A percentile compares a stretch with the other conserved stretches of the same genome.
Conservation (phyloP, 1,140 invertebrate species). For the Drosophila bifasciata region DNA sequence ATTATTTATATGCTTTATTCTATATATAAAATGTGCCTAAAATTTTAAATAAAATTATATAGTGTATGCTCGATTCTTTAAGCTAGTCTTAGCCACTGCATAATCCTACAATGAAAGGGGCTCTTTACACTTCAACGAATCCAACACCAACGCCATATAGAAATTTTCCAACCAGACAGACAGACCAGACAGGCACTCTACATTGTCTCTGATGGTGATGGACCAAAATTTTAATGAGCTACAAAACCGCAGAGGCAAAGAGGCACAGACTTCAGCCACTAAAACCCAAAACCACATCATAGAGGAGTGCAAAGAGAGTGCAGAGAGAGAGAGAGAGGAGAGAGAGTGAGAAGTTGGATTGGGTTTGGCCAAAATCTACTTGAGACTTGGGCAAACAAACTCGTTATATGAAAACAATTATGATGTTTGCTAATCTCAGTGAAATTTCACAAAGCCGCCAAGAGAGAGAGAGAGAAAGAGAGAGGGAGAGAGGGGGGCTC, state of each 20-base stretch:
- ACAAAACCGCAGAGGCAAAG: slow-evolving; percentile 20
- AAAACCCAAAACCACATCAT: slow-evolving; percentile 17
- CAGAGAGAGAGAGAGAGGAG: too few relatives aligned
- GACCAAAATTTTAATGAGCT: slow-evolving; percentile 55
- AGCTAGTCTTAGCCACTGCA: too few relatives aligned
- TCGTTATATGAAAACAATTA: slow-evolving; percentile 39
- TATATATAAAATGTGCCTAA: too few relatives aligned
- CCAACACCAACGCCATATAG: neutral
- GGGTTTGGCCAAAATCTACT: slow-evolving; percentile 13
- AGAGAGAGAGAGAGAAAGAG: neutral
- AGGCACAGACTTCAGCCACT: slow-evolving; percentile 12
- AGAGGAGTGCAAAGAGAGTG: too few relatives aligned
- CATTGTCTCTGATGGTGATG: slow-evolving; percentile 4
- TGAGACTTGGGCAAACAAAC: slow-evolving; percentile 43
- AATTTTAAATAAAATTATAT: too few relatives aligned
- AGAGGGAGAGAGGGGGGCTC: too few relatives aligned
- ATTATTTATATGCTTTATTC: too few relatives aligned
- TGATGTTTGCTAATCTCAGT: slow-evolving; percentile 39
- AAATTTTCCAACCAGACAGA: neutral
- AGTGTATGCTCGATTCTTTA: too few relatives aligned
- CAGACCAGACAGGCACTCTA: too few relatives aligned
- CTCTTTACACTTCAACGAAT: neutral
- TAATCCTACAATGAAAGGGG: too few relatives aligned
- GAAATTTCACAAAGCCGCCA: slow-evolving; percentile 4
- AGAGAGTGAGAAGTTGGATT: too few relatives aligned